Base-by-base conservation (phyloP, 2,797 vertebrate species). In the Malacoraja senta region DNA sequence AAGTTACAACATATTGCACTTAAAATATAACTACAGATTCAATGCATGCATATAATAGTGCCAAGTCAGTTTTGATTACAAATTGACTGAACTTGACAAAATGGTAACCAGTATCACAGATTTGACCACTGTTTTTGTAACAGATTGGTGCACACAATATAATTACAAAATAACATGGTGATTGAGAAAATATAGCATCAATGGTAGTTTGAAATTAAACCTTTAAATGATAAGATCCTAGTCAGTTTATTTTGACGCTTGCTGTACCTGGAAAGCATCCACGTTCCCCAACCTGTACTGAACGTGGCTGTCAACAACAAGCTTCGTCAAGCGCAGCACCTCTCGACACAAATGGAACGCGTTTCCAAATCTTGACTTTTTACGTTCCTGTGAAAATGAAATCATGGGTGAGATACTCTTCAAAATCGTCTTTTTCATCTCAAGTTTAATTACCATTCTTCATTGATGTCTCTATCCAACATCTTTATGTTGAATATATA, bases 221-320 rank as follows among this genome's bases (percentile, higher is more conserved):
- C n/a, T 65, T 88, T 29, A 26, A 7, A 17, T 68, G n/a, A 32
- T 63, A 88, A 88, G 35, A 68, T 35, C 63, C 8, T 35, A 19
- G 29, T 4, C 21, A 91, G 19, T 91, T 91, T 91, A 3, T 38
- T 26, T 74, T 74, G 74, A 13, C 8, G 72, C 26, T 53, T 76
- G 35, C 26, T 93, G 94, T 93, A 99, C 99, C 98, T 99, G 99
- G 95, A 99, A 99, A 0, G 99, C 98, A 35, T 99, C 99, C 91
- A 99, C 99, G 12, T 99, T 99, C 94, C 99, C 99, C 94, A 99
- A 95, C 68, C 99, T 97, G 96, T 99, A 99, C 94, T 99, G 99
- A 93, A 99, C 99, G 0, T 99, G 99, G 94, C 99, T 99, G 96
- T 99, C 99, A 94, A 99, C 99, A 95, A 99, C 99, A 95, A 99